Evolutionary conservation across 2,888 invertebrate genomes (phyloP), one percentile per base, ranked within the genome.

Genomic region (Latrodectus hesperus): DNA sequence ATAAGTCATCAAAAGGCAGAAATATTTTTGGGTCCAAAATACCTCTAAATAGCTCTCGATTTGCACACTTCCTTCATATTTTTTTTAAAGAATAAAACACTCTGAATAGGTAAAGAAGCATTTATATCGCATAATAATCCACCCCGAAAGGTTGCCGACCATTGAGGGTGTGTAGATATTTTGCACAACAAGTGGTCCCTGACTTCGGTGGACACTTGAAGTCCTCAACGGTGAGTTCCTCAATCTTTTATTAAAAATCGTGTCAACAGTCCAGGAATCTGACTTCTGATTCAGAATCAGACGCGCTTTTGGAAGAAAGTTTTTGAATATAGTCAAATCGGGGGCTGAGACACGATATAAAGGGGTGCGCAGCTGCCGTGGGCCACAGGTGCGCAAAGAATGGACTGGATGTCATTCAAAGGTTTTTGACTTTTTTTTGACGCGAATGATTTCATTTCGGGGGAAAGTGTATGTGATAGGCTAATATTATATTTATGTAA

Each of bases 251-350:
- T 83, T 73, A 53, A 22, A n/a, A 17, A 38, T 53, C 74, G 68
- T 85, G 84, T 85, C 84, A 85, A 85, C 79, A 74, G 68, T 64
- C 26, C 53, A 74, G 74, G 73, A 79, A 78, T 73, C 73, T 68
- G 78, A 77, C 73, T 77, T 64, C n/a, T 60, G 60, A 60, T 60
- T 60, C 60, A 60, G 60, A 38, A 38, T 60, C 60, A 60, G 60
- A 60, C n/a, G 10, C 14, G 60, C 60, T 60, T 60, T 38, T 38
- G 38, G 38, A 38, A 38, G n/a, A 60, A 60, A 60, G n/a, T 12
- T 60, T 60, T 60, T 60, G 60, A 60, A 60, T 60, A 60, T 60
- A 12, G n/a, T 16, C 12, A 11, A n/a, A n/a, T 14, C 12, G 16
- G 55, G 55, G 55, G 55, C 4, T 14, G 55, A 55, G 12, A n/a